Percentiles rank a stretch among this genome's conserved stretches.
These are phyloP conservation scores for Phrynosoma platyrhinos DNA, from an alignment of 2,113 vertebrate genomes.

Conservation along the genomic window DNA sequence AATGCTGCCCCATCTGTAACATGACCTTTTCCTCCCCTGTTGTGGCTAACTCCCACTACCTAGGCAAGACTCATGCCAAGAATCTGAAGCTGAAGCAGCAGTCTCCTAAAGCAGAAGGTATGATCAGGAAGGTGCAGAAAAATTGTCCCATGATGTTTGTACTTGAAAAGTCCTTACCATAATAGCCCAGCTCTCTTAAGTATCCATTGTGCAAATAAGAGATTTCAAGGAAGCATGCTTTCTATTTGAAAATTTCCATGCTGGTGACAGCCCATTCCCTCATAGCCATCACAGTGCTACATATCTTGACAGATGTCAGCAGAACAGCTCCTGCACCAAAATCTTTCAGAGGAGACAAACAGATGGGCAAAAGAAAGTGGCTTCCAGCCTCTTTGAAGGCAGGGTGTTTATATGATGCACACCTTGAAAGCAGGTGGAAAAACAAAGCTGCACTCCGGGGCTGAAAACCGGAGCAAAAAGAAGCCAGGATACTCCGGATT, in stretches of 20 bases:
- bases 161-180: neutral
- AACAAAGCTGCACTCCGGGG: too few species aligned
- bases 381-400: too few species aligned
- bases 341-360: neutral
- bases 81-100: constrained; percentile 88
- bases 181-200: neutral
- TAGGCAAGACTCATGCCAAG: constrained; percentile 96
- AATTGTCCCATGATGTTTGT: neutral
- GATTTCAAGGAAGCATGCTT: neutral
- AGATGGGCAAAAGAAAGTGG: too few species aligned
- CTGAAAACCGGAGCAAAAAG: too few species aligned
- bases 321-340: neutral
- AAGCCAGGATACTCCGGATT: too few species aligned
- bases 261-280: neutral
- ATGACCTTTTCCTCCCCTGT: constrained; percentile 94
- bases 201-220: constrained; percentile 1
- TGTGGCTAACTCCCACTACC: constrained; percentile 94
- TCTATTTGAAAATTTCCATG: neutral
- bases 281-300: neutral
- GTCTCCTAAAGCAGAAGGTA: constrained; percentile 83
- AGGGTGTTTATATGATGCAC: too few species aligned
- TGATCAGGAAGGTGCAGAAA: constrained; percentile 19
- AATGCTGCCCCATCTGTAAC: constrained; percentile 92
- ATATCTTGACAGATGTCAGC: too few species aligned
- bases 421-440: too few species aligned